Evolutionary conservation across 2,888 invertebrate genomes (phyloP).

Genomic region (Lasioglossum marginatum): DNA sequence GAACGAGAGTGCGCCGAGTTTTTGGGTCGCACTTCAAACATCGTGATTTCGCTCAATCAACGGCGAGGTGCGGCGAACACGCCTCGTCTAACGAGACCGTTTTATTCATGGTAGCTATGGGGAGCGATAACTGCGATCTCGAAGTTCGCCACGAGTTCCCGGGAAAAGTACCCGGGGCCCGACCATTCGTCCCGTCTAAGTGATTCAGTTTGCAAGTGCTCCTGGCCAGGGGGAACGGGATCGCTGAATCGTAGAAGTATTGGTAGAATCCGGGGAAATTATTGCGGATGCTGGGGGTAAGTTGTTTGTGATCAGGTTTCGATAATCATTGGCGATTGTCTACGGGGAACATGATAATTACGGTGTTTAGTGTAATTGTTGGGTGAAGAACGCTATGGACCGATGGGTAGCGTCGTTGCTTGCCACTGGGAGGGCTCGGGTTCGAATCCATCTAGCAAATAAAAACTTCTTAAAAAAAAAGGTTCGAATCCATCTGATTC

Average conservation of each 20-base stretch:
- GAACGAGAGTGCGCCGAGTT: background rate
- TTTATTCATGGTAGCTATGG: slow-evolving; percentile 1
- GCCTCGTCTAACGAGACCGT: slow-evolving; percentile 9
- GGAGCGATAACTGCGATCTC: background rate
- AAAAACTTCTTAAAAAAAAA: too few species aligned
- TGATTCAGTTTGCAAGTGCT: background rate
- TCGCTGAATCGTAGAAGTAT: background rate
- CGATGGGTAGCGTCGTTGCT: background rate
- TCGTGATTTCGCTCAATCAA: slow-evolving; percentile 13
- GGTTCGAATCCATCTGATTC: background rate
- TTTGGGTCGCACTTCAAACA: slow-evolving; percentile 10
- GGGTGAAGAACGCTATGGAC: background rate
- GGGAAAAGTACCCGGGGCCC: background rate
- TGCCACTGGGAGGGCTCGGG: background rate
- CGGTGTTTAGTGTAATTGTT: background rate
- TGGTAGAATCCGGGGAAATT: background rate
- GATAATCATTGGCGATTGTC: background rate
- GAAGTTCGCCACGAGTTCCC: background rate
- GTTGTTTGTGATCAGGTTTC: background rate
- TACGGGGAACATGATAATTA: background rate
- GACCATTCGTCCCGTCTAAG: background rate
- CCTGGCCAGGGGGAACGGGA: background rate
- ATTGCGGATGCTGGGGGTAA: background rate
- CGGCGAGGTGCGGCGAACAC: background rate
- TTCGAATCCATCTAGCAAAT: background rate